Evolutionary conservation across 2,797 vertebrate genomes (phyloP).

Genomic region (Lepilemur ruficaudatus): DNA sequence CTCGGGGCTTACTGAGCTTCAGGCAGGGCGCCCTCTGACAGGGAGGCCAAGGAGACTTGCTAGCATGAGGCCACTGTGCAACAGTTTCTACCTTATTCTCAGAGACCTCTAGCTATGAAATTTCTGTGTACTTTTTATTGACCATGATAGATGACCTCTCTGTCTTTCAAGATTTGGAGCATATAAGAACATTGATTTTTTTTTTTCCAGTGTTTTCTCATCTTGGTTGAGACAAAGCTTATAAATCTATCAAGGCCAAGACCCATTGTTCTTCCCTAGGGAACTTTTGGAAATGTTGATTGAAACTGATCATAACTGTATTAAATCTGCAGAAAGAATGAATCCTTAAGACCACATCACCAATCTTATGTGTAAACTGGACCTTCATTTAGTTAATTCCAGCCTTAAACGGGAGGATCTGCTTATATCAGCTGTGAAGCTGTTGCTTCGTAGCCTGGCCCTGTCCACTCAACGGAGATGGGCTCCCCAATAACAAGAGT

Average conservation of each 20-base stretch:
- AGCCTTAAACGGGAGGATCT: not conserved
- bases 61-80: not conserved
- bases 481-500: not conserved
- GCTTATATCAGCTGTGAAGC: not conserved
- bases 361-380: not conserved
- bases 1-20: not conserved
- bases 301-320: not conserved
- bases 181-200: not conserved
- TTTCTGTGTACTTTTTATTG: not conserved
- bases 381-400: not conserved
- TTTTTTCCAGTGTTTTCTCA: not conserved
- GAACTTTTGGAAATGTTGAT: not conserved
- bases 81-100: not conserved
- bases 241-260: not conserved
- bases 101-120: not conserved
- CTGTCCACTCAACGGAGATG: not conserved
- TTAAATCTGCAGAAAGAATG: not conserved
- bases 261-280: not conserved
- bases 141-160: not conserved
- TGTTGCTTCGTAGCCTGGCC: not conserved
- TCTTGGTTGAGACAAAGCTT: not conserved
- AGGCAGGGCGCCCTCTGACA: not conserved
- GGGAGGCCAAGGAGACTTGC: not conserved
- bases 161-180: not conserved
- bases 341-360: not conserved